Evolutionary conservation across 35 echinoderm and acorn worm species (phyloP).

Genomic region (Patiria miniata): DNA sequence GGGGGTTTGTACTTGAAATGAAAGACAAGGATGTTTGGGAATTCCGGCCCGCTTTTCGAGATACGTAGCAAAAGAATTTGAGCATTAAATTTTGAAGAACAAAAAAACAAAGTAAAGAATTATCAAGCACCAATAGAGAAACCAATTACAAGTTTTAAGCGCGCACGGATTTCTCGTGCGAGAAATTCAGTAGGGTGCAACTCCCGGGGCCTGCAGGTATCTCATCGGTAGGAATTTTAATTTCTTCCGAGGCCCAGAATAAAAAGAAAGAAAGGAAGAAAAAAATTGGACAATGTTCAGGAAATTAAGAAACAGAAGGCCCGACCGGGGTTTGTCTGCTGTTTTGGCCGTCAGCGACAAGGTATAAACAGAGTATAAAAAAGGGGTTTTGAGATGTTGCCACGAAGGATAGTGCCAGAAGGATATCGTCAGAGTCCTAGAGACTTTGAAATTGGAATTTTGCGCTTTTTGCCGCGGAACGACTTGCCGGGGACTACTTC

Average conservation of each 20-base stretch:
- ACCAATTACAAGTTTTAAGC: no score
- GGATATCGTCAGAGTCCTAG: constrained; percentile 7
- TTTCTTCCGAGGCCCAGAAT: constrained; percentile 6
- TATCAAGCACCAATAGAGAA: no score
- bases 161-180: no score
- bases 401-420: not conserved
- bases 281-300: constrained; percentile 3
- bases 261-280: no score
- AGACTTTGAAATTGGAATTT: constrained; percentile 22
- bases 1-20: no score
- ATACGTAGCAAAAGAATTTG: no score
- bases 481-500: not conserved
- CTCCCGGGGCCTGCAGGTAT: not conserved
- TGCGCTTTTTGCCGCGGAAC: not conserved
- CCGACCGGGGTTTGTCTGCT: not conserved
- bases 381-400: not conserved
- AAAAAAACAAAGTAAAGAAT: no score
- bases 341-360: not conserved
- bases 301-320: constrained; percentile 20
- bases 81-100: no score
- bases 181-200: no score
- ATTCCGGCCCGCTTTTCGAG: no score
- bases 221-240: constrained; percentile 13
- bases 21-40: no score
- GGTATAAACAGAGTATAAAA: constrained; percentile 1